Conservation (phyloP, 2,113 vertebrate species). For the Spermophilus dauricus region DNA sequence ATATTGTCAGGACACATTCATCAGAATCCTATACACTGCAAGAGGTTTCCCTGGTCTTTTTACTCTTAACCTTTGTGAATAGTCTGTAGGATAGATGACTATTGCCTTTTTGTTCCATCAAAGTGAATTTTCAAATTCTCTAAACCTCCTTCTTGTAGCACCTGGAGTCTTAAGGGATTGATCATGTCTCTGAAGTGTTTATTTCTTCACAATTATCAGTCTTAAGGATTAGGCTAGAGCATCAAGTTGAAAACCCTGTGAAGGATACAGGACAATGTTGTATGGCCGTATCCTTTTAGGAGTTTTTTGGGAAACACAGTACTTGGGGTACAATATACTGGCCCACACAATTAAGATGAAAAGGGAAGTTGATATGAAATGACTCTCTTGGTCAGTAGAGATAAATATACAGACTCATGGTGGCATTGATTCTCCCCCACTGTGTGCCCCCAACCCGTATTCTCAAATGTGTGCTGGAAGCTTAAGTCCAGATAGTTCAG, state of each 20-base stretch:
- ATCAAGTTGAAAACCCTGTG: not conserved
- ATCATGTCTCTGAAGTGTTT: constrained; percentile 1
- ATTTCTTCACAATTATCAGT: not conserved
- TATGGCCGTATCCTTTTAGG: fast-evolving
- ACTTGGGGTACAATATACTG: not conserved
- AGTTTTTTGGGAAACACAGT: not conserved
- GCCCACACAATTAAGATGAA: not conserved
- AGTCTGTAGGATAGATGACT: not conserved
- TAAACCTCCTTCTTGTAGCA: not conserved
- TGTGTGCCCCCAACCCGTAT: not conserved
- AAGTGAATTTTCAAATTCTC: constrained; percentile 13
- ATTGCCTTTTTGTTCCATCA: not conserved
- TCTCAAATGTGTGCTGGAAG: not conserved
- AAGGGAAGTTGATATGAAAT: not conserved
- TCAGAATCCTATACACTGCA: not conserved
- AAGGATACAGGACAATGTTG: not conserved
- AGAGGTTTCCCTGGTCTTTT: not conserved
- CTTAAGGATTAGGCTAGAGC: not conserved
- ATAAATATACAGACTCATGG: not conserved
- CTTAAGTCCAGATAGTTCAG: not conserved
- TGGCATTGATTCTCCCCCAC: not conserved
- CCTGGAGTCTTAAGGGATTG: not conserved
- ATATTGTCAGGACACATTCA: not conserved
- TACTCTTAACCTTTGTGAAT: not conserved
- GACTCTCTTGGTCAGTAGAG: not conserved